Percentiles rank a stretch among this genome's conserved stretches.
phyloP scores from a whole-genome alignment of 1,140 invertebrate genomes.

The Ostrea edulis region DNA sequence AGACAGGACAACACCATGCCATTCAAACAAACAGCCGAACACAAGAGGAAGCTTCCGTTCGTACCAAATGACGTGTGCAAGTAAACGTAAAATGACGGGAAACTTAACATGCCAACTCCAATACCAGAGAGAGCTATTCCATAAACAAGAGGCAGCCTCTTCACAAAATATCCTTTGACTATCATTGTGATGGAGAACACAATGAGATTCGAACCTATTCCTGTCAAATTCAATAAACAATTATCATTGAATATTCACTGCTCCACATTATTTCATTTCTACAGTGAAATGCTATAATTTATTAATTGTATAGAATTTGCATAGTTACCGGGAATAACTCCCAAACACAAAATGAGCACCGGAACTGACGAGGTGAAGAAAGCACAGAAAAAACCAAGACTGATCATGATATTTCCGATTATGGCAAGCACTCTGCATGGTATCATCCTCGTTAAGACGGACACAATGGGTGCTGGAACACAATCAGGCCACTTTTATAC shows the following conservation, averaged over 20 bases:
- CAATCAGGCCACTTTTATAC: background rate
- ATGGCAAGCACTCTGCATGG: background rate
- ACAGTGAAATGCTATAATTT: too few relatives aligned
- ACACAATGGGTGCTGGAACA: background rate
- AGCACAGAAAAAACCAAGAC: background rate
- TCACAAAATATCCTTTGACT: background rate
- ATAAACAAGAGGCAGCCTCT: background rate
- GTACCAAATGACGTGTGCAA: background rate
- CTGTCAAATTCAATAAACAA: background rate
- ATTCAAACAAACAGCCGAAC: background rate
- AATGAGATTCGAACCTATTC: background rate
- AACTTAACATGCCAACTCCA: background rate
- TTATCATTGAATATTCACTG: background rate
- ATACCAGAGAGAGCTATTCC: background rate
- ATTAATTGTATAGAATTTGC: too few relatives aligned
- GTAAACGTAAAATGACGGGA: background rate
- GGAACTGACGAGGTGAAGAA: background rate
- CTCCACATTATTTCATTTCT: too few relatives aligned
- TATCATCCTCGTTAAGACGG: background rate
- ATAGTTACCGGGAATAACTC: background rate
- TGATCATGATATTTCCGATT: background rate
- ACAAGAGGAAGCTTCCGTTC: background rate
- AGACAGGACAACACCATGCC: background rate
- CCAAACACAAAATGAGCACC: background rate
- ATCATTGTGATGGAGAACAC: background rate